A percentile compares a stretch with the other conserved stretches of the same genome.
phyloP scores from a whole-genome alignment of 1,140 invertebrate genomes.

The Lutraria rhynchaena region DNA sequence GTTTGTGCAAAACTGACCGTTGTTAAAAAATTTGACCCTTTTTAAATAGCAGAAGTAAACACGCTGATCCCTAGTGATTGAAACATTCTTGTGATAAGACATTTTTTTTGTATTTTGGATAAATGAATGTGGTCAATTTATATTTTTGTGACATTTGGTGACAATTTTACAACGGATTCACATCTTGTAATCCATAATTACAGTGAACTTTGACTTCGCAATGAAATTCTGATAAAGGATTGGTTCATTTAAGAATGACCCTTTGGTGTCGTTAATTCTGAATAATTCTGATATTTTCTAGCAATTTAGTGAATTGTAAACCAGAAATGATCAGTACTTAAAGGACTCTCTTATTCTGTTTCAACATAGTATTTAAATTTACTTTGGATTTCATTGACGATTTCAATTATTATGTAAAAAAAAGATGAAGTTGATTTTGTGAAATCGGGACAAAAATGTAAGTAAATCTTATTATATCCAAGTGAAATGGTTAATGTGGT shows the following conservation, averaged over 20 bases:
- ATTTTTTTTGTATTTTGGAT: slow-evolving; percentile 44
- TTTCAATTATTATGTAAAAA: too few species aligned
- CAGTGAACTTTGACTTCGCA: slow-evolving; percentile 33
- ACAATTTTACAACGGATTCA: slow-evolving; percentile 18
- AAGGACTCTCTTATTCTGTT: too few species aligned
- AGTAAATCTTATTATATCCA: too few species aligned
- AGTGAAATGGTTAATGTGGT: too few species aligned
- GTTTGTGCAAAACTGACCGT: slow-evolving; percentile 30
- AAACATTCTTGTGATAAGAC: slow-evolving; percentile 40
- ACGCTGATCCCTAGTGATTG: slow-evolving; percentile 11
- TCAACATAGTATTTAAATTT: too few species aligned
- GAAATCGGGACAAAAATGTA: too few species aligned
- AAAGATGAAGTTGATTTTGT: too few species aligned
- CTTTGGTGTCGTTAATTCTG: too few species aligned
- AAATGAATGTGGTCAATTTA: slow-evolving; percentile 50
- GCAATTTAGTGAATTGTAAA: too few species aligned
- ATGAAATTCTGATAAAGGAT: slow-evolving; percentile 28
- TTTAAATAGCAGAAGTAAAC: not conserved
- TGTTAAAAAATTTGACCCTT: slow-evolving; percentile 28
- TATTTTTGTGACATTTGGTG: slow-evolving; percentile 44
- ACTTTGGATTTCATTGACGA: too few species aligned
- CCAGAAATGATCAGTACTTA: too few species aligned
- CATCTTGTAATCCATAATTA: slow-evolving; percentile 9
- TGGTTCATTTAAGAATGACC: not conserved
- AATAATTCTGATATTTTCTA: too few species aligned